These are phyloP conservation scores for Laspeyria flexula DNA, from an alignment of 2,888 invertebrate genomes.

Conservation along the genomic window DNA sequence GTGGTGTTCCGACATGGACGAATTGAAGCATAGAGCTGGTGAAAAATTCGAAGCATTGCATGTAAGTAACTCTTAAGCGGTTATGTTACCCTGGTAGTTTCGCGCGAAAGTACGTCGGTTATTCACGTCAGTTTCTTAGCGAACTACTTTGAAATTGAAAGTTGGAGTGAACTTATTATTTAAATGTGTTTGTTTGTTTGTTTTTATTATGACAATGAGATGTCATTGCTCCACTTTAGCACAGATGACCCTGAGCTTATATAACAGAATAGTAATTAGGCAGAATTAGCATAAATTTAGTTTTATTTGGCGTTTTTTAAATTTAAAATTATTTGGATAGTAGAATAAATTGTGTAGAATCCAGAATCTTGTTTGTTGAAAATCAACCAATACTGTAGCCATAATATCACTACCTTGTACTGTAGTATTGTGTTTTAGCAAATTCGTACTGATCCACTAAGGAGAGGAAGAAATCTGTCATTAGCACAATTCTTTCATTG, in stretches of 20 bases:
- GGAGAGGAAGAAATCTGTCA: too few species aligned
- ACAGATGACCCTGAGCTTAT: constrained; percentile 64
- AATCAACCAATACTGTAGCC: too few species aligned
- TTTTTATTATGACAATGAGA: constrained; percentile 52
- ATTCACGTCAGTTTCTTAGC: constrained; percentile 49
- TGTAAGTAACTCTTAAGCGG: constrained; percentile 65
- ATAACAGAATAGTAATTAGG: constrained; percentile 53
- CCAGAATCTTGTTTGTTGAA: too few species aligned
- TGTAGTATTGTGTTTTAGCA: too few species aligned
- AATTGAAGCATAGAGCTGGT: constrained; percentile 75
- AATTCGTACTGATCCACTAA: too few species aligned
- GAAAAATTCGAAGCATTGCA: constrained; percentile 81
- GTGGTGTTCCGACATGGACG: constrained; percentile 74
- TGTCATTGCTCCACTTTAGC: constrained; percentile 56
- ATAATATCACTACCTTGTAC: too few species aligned
- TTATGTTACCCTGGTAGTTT: constrained; percentile 63
- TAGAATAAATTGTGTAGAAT: too few species aligned
- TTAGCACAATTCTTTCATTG: too few species aligned
- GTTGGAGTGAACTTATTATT: background rate
- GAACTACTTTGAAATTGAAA: constrained; percentile 33
- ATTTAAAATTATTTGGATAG: too few species aligned
- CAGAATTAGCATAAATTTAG: background rate
- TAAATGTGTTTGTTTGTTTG: constrained; percentile 29
- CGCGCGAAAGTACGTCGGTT: constrained; percentile 58
- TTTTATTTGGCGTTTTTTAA: too few species aligned